Evolutionary conservation across 2,888 invertebrate species (phyloP).

Genomic region (Drosophila aldrichi): DNA sequence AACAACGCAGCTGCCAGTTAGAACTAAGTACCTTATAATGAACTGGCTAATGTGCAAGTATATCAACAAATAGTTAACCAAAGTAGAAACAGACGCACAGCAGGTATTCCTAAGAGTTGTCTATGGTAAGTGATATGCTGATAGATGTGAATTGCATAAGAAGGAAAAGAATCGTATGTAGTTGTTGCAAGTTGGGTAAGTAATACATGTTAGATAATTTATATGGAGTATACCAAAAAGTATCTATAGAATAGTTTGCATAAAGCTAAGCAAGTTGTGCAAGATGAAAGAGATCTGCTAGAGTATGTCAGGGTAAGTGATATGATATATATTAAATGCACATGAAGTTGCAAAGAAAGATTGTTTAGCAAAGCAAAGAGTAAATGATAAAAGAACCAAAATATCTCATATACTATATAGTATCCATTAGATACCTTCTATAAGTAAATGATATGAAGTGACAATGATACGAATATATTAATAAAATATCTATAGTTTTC

Average conservation of each 20-base stretch:
- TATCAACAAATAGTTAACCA: constrained; percentile 18
- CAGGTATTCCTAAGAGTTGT: constrained; percentile 5
- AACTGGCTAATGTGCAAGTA: constrained; percentile 62
- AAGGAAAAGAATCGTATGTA: neutral
- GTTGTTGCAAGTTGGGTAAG: neutral
- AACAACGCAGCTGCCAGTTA: constrained; percentile 46
- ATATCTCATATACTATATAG: neutral
- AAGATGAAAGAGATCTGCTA: neutral
- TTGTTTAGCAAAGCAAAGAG: neutral
- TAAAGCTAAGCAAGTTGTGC: neutral
- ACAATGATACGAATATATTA: too few relatives aligned
- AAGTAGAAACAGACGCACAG: neutral
- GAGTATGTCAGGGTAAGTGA: neutral
- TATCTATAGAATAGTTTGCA: neutral
- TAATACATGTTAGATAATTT: neutral
- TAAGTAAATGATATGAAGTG: too few relatives aligned
- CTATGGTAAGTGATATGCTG: constrained; percentile 14
- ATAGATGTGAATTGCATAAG: neutral
- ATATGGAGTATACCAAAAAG: neutral
- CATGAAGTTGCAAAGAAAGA: neutral
- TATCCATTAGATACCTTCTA: too few relatives aligned
- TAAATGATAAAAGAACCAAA: neutral
- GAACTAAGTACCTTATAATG: constrained; percentile 74
- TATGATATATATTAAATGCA: neutral
- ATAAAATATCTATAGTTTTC: too few relatives aligned